Evolutionary conservation across 2,888 invertebrate species (phyloP).

Genomic region (Epistrophe grossulariae): DNA sequence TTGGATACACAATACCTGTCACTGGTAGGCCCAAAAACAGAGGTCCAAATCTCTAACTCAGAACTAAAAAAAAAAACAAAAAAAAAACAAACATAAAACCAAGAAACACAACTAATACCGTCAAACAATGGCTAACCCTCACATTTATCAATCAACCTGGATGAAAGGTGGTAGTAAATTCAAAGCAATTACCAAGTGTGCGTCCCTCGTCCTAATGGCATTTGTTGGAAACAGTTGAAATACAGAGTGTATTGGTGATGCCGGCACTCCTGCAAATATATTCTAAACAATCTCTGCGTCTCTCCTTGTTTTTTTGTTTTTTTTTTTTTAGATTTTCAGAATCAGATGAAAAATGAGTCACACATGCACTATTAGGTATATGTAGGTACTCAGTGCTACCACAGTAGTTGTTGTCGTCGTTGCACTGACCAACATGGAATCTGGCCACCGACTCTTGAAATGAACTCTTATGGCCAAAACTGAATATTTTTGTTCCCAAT

Average conservation of each 20-base stretch:
- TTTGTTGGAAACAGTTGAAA: slow-evolving; percentile 11
- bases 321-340: slow-evolving; percentile 9
- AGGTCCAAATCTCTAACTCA: slow-evolving; percentile 7
- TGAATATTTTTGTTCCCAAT: slow-evolving; percentile 39
- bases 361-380: not conserved
- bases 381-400: not conserved
- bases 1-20: slow-evolving; percentile 69
- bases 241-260: not conserved
- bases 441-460: slow-evolving; percentile 37
- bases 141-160: slow-evolving; percentile 73
- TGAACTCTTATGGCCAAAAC: slow-evolving; percentile 43
- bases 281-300: slow-evolving; percentile 25
- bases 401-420: not conserved
- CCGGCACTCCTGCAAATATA: slow-evolving; percentile 65
- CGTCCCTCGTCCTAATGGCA: slow-evolving; percentile 69
- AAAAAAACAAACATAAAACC: slow-evolving; percentile 1
- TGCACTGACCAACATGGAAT: slow-evolving; percentile 63
- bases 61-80: not conserved
- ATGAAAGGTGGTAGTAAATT: slow-evolving; percentile 74
- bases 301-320: slow-evolving; percentile 23
- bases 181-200: slow-evolving; percentile 75
- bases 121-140: slow-evolving; percentile 67
- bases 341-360: slow-evolving; percentile 57
- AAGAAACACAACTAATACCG: slow-evolving; percentile 54
- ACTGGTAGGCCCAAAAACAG: slow-evolving; percentile 40